Conservation (phyloP, 1,140 invertebrate species). For the Drosophila littoralis region DNA sequence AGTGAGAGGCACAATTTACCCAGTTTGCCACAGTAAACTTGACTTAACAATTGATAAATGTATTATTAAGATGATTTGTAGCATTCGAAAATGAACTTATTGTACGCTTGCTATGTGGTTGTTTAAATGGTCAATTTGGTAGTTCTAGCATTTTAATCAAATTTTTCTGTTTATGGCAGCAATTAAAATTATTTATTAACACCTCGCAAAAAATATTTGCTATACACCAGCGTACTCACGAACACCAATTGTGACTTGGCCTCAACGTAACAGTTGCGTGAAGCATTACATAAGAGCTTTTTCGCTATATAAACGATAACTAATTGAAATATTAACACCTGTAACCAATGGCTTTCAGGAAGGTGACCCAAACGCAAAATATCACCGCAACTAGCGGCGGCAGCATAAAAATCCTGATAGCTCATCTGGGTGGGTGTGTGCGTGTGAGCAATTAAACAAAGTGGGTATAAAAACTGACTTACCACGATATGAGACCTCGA, state of each 20-base stretch:
- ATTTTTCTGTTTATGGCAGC: constrained; percentile 3
- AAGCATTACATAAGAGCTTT: constrained; percentile 59
- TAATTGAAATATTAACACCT: constrained; percentile 80
- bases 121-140: not conserved
- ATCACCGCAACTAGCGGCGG: constrained; percentile 34
- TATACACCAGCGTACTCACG: not conserved
- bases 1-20: too few relatives aligned
- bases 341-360: constrained; percentile 30
- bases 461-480: constrained; percentile 76
- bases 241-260: constrained; percentile 39
- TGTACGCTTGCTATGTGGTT: too few relatives aligned
- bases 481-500: constrained; percentile 78
- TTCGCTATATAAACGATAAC: constrained; percentile 69
- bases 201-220: constrained; percentile 27
- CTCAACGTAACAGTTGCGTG: constrained; percentile 67
- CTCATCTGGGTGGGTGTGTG: constrained; percentile 26
- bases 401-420: constrained; percentile 8
- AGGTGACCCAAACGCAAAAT: constrained; percentile 44
- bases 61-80: too few relatives aligned
- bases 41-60: too few relatives aligned
- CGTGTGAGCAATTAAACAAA: constrained; percentile 73
- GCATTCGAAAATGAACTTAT: too few relatives aligned
- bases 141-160: not conserved
- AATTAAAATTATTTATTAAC: constrained; percentile 55
- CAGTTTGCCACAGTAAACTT: too few relatives aligned